phyloP scores from a whole-genome alignment of 2,797 vertebrate species.

The Squalus acanthias region DNA sequence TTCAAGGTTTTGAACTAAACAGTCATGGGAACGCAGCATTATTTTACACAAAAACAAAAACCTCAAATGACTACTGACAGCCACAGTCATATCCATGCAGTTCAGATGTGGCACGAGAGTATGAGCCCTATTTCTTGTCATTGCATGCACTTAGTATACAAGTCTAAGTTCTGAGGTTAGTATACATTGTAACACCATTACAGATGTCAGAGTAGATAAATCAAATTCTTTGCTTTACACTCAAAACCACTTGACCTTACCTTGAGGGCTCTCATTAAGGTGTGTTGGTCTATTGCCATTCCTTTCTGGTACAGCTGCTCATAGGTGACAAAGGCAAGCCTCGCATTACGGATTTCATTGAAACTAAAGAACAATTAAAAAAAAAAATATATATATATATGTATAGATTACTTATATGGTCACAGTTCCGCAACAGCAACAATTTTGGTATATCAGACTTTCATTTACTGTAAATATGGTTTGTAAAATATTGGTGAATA shows the following conservation, averaged over 20 bases:
- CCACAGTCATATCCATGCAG: not conserved
- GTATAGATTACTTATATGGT: not conserved
- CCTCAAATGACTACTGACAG: not conserved
- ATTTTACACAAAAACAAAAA: not conserved
- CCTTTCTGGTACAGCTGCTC: conserved; percentile 43
- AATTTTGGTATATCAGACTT: not conserved
- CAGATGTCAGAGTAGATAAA: not conserved
- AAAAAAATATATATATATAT: not conserved
- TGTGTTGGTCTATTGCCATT: conserved; percentile 35
- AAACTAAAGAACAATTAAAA: conserved; percentile 38
- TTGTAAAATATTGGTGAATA: not conserved
- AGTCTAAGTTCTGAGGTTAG: not conserved
- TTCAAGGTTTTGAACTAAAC: not conserved
- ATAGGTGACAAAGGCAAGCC: conserved; percentile 41
- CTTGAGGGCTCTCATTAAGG: conserved; percentile 42
- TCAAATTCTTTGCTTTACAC: not conserved
- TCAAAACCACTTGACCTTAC: conserved; percentile 36
- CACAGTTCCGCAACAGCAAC: not conserved
- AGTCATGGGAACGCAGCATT: not conserved
- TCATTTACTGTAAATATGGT: not conserved
- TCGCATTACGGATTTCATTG: conserved; percentile 40
- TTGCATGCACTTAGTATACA: not conserved
- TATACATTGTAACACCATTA: not conserved
- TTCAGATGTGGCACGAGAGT: not conserved
- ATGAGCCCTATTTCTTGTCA: not conserved